These are phyloP conservation scores for Dynastes tityus DNA, from an alignment of 2,888 invertebrate genomes.

Conservation along the genomic window DNA sequence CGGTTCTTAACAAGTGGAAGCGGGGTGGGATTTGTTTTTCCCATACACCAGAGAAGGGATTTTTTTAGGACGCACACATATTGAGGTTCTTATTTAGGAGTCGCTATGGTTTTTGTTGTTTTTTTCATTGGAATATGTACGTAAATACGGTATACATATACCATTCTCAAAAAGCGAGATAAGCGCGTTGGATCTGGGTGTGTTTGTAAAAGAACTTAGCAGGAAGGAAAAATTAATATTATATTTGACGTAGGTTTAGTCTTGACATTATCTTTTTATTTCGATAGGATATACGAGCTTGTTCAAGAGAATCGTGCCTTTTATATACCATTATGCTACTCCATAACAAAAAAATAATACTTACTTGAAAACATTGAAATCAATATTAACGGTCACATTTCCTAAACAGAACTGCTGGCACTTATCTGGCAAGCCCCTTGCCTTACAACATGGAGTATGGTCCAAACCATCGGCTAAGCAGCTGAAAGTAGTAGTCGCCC, in stretches of 20 bases:
- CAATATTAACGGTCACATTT: conserved; percentile 80
- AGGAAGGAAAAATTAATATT: not conserved
- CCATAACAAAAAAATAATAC: conserved; percentile 61
- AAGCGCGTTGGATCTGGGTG: not conserved
- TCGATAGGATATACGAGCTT: no score
- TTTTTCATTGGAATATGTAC: not conserved
- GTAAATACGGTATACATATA: no score
- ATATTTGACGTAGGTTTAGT: conserved; percentile 19
- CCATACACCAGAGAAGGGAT: not conserved
- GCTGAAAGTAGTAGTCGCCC: conserved; percentile 86
- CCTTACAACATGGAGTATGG: conserved; percentile 86
- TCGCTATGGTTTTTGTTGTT: not conserved
- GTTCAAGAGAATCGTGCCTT: no score
- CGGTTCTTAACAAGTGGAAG: not conserved
- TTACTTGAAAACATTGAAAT: conserved; percentile 89
- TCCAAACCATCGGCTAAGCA: conserved; percentile 87
- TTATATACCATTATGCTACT: no score
- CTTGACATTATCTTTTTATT: not conserved
- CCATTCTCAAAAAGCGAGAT: conserved; percentile 4
- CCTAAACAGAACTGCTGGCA: conserved; percentile 87
- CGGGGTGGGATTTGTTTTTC: not conserved
- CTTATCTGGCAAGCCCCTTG: conserved; percentile 81
- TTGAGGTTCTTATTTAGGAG: not conserved
- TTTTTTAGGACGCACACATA: not conserved
- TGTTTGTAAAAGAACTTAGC: not conserved